These are phyloP conservation scores for Pungitius pungitius DNA, from an alignment of 2,113 vertebrate genomes.

Conservation along the genomic window DNA sequence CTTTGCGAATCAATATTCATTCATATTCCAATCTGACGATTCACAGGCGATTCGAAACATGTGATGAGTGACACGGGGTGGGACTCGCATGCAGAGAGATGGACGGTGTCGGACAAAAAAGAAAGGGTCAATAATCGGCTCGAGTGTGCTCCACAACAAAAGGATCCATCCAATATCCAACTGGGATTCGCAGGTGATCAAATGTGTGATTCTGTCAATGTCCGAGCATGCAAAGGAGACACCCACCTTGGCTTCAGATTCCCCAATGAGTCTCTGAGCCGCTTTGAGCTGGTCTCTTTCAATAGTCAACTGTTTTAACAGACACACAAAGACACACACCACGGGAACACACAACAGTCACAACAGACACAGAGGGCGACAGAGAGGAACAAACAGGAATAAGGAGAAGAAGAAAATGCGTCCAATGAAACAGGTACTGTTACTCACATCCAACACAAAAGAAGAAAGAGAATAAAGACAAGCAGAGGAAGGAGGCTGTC, in stretches of 20 bases:
- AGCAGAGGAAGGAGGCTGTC: conserved; percentile 33
- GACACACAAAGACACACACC: conserved; percentile 47
- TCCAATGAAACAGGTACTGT: conserved; percentile 48
- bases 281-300: conserved; percentile 81
- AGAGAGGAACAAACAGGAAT: conserved; percentile 63
- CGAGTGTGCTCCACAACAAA: background rate
- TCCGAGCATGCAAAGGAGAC: conserved; percentile 57
- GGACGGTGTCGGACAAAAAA: background rate
- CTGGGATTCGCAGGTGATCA: conserved; percentile 34
- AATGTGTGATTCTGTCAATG: conserved; percentile 26
- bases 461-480: too few species aligned
- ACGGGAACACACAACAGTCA: conserved; percentile 19
- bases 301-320: conserved; percentile 79
- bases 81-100: conserved; percentile 13
- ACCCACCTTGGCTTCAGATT: conserved; percentile 84
- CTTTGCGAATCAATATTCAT: background rate
- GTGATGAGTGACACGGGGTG: background rate
- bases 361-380: conserved; percentile 54
- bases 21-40: background rate
- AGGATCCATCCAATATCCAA: background rate
- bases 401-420: conserved; percentile 49
- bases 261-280: conserved; percentile 79
- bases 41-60: background rate
- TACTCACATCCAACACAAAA: conserved; percentile 40
- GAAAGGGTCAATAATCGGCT: conserved; percentile 19